Conservation (phyloP, 2,113 vertebrate species). For the Pontoporia blainvillei region DNA sequence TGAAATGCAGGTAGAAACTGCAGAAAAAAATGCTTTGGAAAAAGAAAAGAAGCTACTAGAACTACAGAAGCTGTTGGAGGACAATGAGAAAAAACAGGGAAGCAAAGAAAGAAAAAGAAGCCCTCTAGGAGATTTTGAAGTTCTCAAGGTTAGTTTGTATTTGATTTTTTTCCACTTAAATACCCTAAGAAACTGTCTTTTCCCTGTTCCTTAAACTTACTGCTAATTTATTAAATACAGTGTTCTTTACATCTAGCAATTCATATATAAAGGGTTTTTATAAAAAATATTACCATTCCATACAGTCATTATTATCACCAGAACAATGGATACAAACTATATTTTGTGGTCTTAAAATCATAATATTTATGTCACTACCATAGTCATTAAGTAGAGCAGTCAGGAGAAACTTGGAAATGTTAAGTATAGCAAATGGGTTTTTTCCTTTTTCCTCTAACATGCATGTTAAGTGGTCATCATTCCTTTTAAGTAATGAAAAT, state of each 20-base stretch:
- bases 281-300: not conserved
- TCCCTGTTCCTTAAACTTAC: not conserved
- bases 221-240: not conserved
- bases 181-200: not conserved
- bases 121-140: not conserved
- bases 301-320: not conserved
- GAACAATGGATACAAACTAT: not conserved
- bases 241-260: not conserved
- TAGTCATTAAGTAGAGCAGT: not conserved
- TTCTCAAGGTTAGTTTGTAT: conserved; percentile 42
- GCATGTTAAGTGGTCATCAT: not conserved
- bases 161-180: not conserved
- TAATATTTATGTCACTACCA: not conserved
- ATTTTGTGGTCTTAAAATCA: not conserved
- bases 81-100: conserved; percentile 71
- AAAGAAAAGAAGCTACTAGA: conserved; percentile 86
- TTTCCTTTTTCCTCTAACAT: not conserved
- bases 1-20: conserved; percentile 82
- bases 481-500: not conserved
- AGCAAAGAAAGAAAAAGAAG: conserved; percentile 41
- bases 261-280: not conserved
- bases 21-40: conserved; percentile 85
- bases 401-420: not conserved
- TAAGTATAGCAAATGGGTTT: not conserved
- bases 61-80: conserved; percentile 84